Base-by-base conservation (phyloP, 37 sponge, comb jelly and placozoan genomes). In the Mnemiopsis leidyi region DNA sequence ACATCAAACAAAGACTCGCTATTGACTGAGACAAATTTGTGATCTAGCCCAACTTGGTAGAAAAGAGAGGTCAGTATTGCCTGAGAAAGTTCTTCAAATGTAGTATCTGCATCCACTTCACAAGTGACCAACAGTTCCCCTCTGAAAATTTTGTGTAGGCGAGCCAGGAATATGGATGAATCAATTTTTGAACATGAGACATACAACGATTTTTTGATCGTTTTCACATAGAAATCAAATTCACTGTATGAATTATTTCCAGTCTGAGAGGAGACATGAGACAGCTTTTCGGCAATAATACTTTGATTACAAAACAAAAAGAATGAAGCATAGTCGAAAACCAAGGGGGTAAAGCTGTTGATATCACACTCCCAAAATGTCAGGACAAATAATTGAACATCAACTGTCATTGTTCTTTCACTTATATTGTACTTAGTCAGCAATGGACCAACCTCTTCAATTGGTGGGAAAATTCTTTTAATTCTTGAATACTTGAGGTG, bases 311-410 rank as follows among this genome's bases (percentile, higher is more conserved):
- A 40, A 23, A 24, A n/a, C 48, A 85, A 36, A 40, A 85, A 85
- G 61, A 40, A 85, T 3, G 36, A 40, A 1, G 90, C 90, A 39
- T 85, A 85, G n/a, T 85, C 90, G 48, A 85, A 85, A 1, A 85
- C 90, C 48, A 85, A 2, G 32, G 90, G 90, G 23, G 61, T 5
- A 26, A 40, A 40, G 36, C 90, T 85, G 23, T 77, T 16, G 1
- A 77, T 36, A 77, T 85, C 90, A 39, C 90, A 40, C 35, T 85
- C 38, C 90, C 90, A 85, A 13, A 85, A 85, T 16, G 33, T 38
- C 29, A 40, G 32, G 25, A 85, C 90, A 39, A 38, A 85, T 9
- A 40, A 24, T 23, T 85, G 90, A 39, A 85, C 36, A 24, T 23
- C 24, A 5, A 33, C 26, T 18, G 24, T 13, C 2, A 85, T 25